Evolutionary conservation across 2,797 vertebrate genomes (phyloP), one percentile per base, ranked within the genome.

Genomic region (Coendou prehensilis): DNA sequence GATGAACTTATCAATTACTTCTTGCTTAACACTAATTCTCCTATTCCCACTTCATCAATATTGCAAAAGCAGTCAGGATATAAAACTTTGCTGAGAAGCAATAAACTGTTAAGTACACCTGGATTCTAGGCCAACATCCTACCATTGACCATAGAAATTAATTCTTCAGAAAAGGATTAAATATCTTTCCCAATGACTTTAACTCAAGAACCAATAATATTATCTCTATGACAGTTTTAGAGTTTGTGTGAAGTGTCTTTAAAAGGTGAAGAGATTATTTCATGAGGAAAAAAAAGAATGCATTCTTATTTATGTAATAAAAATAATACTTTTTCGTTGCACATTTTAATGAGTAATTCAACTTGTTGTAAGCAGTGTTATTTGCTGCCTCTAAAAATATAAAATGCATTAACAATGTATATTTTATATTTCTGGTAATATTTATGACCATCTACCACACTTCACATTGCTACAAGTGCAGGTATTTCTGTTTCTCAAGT

Each of bases 401-500:
- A 67, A 56, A 85, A 37, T n/a, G 28, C 18, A 88, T 73, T 81
- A 54, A 30, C 30, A 52, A 50, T 89, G 91, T 90, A 91, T 64
- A 61, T 82, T 93, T 94, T 79, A 71, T 67, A 80, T 87, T 97
- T 81, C 50, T 71, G 45, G 15, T 95, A 80, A 64, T 86, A 71
- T 47, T 83, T 82, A 47, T 88, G 83, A 87, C 11, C 15, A 18
- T 64, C 41, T 56, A 86, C 86, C 79, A 89, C 75, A 30, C 17
- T 89, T 94, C 90, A 73, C 0, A 75, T 83, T 83, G 47, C 56
- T 93, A 79, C 94, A 97, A 67, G 95, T 56, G 86, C 20, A 89
- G 54, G 91, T 93, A 97, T 96, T 95, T 82, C 73, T 93, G 52
- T 91, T 95, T 96, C 87, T 94, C 37, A 88, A 87, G n/a, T 86